Conservation (phyloP, 2,113 vertebrate species). For the Chauna torquata region DNA sequence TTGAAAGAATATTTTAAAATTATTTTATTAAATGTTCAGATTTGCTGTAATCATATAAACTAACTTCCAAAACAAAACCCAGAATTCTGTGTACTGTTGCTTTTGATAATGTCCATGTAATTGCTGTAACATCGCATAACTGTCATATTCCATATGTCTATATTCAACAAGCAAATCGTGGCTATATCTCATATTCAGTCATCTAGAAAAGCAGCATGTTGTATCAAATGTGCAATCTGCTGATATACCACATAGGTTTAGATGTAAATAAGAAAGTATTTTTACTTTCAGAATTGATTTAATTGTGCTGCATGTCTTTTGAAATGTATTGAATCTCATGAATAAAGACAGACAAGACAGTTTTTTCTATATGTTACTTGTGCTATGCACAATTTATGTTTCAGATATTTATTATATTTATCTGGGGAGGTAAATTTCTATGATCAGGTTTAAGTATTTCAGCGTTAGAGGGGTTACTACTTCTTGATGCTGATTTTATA, state of each 20-base stretch:
- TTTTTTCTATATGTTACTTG: background rate
- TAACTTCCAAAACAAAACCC: background rate
- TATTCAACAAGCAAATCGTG: background rate
- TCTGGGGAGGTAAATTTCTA: background rate
- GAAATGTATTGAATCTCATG: background rate
- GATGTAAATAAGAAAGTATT: constrained; percentile 14
- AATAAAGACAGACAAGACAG: background rate
- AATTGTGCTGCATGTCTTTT: background rate
- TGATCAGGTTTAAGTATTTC: background rate
- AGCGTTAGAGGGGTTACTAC: background rate
- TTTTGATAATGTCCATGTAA: background rate
- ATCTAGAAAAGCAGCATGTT: constrained; percentile 9
- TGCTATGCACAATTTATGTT: background rate
- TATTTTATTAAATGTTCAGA: background rate
- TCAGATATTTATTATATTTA: background rate
- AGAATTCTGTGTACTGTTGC: background rate
- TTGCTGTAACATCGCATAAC: background rate
- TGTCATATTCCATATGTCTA: background rate
- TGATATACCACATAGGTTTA: background rate
- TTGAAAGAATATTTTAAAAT: background rate
- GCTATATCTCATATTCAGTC: background rate
- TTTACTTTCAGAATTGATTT: constrained; percentile 31
- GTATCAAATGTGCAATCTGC: background rate
- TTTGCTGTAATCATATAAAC: background rate
- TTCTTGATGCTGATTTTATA: background rate